Conservation (phyloP, 1,140 invertebrate genomes). For the Scaptomyza graminum region DNA sequence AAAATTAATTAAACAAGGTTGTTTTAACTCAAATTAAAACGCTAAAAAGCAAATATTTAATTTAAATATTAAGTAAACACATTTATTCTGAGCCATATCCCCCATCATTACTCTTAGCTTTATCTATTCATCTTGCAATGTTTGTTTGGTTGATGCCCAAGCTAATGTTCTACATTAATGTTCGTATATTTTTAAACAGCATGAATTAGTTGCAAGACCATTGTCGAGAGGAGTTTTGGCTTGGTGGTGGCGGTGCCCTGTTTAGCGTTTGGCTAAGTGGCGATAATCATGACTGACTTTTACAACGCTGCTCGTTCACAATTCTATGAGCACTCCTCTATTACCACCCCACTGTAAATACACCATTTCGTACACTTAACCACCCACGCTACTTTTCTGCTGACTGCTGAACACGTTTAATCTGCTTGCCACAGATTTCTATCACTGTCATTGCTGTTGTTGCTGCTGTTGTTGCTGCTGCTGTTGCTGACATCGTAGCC, state of each 20-base stretch:
- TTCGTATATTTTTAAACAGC: neutral
- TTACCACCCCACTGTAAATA: neutral
- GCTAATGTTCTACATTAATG: neutral
- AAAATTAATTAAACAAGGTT: too few species aligned
- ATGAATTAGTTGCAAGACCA: slow-evolving; percentile 26
- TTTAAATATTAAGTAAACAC: too few species aligned
- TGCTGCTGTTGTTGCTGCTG: slow-evolving; percentile 24
- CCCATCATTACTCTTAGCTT: neutral
- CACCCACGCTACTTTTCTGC: slow-evolving; percentile 15
- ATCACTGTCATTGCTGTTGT: slow-evolving; percentile 69
- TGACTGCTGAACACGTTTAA: slow-evolving; percentile 70
- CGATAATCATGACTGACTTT: slow-evolving; percentile 79
- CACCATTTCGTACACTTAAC: slow-evolving; percentile 4
- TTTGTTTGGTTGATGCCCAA: neutral
- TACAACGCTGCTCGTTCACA: slow-evolving; percentile 38
- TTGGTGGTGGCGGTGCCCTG: neutral
- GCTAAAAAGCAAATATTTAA: too few species aligned
- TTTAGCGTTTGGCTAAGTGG: slow-evolving; percentile 60
- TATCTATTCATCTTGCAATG: neutral
- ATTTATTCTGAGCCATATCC: too few species aligned
- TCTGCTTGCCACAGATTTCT: slow-evolving; percentile 80
- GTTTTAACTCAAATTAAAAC: too few species aligned
- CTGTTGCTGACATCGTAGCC: slow-evolving; percentile 11
- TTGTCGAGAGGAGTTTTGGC: neutral
- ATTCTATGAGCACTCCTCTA: slow-evolving; percentile 17